phyloP scores from a whole-genome alignment of 2,113 vertebrate genomes.

The Muscicapa adusta region DNA sequence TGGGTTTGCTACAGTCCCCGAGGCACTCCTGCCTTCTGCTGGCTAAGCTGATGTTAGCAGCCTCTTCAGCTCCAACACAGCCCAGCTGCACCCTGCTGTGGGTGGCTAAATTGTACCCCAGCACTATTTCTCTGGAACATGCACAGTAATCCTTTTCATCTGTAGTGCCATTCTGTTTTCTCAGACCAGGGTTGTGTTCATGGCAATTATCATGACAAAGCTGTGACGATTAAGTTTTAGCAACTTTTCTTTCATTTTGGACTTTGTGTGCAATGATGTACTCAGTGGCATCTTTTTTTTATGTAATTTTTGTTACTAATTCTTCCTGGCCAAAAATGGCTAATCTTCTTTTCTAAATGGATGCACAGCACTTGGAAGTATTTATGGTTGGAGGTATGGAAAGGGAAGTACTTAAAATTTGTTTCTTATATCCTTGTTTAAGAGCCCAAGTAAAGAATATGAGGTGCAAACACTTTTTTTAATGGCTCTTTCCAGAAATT shows the following conservation, averaged over 20 bases:
- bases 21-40: conserved; percentile 63
- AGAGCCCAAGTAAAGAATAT: neutral
- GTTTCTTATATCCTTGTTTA: neutral
- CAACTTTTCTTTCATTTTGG: neutral
- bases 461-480: neutral
- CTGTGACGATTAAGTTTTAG: neutral
- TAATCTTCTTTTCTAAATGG: neutral
- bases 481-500: neutral
- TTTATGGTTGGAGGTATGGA: neutral
- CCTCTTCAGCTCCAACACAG: neutral
- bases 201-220: neutral
- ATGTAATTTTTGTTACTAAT: neutral
- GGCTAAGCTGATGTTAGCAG: conserved; percentile 35
- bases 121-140: neutral
- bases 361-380: neutral
- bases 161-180: neutral
- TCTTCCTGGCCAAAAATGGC: neutral
- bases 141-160: neutral
- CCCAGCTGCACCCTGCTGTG: fast-evolving
- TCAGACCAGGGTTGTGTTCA: neutral
- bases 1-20: neutral
- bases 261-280: neutral
- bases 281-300: neutral
- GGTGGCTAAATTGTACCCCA: neutral
- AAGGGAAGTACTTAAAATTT: neutral